phyloP scores from a whole-genome alignment of 2,888 invertebrate species.

The Seira sanloemensis region DNA sequence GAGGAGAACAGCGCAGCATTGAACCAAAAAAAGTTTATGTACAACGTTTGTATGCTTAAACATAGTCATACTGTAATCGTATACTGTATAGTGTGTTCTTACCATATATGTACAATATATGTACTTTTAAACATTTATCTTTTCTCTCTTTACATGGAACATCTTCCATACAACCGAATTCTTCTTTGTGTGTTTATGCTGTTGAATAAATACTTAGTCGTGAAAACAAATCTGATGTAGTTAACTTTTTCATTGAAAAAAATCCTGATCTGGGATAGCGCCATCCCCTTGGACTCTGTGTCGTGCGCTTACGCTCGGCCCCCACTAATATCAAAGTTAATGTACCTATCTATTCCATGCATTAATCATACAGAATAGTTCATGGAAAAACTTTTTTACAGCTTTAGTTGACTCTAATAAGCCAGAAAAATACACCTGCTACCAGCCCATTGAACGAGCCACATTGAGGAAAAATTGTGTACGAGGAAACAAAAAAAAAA shows the following conservation, averaged over 20 bases:
- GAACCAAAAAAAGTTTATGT: too few species aligned
- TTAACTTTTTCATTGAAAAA: neutral
- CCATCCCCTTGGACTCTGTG: neutral
- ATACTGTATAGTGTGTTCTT: too few species aligned
- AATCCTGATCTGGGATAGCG: neutral
- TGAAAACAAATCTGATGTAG: slow-evolving; percentile 4
- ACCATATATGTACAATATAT: too few species aligned
- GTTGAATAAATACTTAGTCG: neutral
- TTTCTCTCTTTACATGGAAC: neutral
- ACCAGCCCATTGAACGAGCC: neutral
- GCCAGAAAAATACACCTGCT: neutral
- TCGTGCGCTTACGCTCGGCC: too few species aligned
- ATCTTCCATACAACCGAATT: neutral
- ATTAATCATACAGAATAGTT: slow-evolving; percentile 11
- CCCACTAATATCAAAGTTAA: too few species aligned
- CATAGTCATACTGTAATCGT: too few species aligned
- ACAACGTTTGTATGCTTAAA: too few species aligned
- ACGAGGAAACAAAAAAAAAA: neutral
- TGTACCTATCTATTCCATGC: neutral
- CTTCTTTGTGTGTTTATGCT: neutral
- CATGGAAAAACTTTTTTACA: neutral
- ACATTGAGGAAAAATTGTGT: neutral
- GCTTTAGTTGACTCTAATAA: neutral
- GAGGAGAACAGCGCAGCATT: neutral
- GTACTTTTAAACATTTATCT: too few species aligned